Conservation (phyloP, 2,888 invertebrate species). For the Ceriagrion tenellum region DNA sequence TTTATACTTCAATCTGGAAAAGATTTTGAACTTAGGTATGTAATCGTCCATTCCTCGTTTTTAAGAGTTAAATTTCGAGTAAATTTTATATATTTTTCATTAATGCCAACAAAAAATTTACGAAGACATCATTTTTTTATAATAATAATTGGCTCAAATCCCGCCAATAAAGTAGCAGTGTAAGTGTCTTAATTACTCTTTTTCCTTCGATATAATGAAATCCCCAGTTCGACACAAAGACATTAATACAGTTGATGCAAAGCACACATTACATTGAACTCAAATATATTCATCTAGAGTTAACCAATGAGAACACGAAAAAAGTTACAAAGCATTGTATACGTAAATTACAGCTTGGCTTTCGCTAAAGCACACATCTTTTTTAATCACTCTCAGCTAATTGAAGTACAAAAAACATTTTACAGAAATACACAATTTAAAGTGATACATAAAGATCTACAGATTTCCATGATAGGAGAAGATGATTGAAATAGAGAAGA, state of each 20-base stretch:
- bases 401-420: not conserved
- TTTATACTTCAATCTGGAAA: too few relatives aligned
- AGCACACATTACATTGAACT: not conserved
- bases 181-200: too few relatives aligned
- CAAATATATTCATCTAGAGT: not conserved
- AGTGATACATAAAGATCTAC: not conserved
- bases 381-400: not conserved
- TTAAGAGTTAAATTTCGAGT: too few relatives aligned
- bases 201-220: too few relatives aligned
- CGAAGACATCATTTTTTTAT: too few relatives aligned
- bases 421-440: not conserved
- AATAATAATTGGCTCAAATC: too few relatives aligned
- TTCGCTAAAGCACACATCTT: not conserved
- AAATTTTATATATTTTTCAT: too few relatives aligned
- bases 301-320: not conserved
- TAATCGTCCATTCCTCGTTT: too few relatives aligned
- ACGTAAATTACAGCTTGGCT: not conserved
- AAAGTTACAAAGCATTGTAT: not conserved
- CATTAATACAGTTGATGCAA: not conserved
- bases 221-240: too few relatives aligned
- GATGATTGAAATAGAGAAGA: not conserved
- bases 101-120: too few relatives aligned
- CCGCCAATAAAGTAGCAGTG: too few relatives aligned
- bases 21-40: too few relatives aligned
- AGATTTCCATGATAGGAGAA: not conserved